These are phyloP conservation scores for Phalacrocorax brasilianus DNA, from an alignment of 2,113 vertebrate genomes.

Conservation along the genomic window DNA sequence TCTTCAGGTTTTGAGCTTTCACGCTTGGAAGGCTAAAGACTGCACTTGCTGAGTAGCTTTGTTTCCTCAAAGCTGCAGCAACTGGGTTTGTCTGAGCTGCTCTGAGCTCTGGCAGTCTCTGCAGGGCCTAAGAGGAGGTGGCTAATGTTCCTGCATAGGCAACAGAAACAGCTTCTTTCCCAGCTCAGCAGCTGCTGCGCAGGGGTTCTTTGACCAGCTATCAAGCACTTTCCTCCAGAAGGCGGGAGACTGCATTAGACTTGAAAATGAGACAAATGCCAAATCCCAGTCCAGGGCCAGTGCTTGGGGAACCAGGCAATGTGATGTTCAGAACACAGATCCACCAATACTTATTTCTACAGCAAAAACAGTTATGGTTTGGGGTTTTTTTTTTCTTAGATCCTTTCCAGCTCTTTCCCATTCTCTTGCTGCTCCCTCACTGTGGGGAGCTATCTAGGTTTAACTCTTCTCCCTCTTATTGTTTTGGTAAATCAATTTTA, in stretches of 20 bases:
- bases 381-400: not conserved
- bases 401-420: not conserved
- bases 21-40: not conserved
- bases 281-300: not conserved
- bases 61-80: not conserved
- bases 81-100: not conserved
- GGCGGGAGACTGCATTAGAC: not conserved
- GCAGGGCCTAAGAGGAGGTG: not conserved
- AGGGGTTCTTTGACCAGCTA: not conserved
- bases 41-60: not conserved
- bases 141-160: not conserved
- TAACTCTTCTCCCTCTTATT: not conserved
- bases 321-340: not conserved
- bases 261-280: not conserved
- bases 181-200: not conserved
- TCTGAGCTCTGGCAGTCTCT: not conserved
- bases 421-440: not conserved
- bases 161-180: conserved; percentile 7
- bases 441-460: not conserved
- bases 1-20: not conserved
- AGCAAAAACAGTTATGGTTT: not conserved
- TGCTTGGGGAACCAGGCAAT: not conserved
- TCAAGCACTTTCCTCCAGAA: not conserved
- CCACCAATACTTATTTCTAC: not conserved
- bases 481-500: not conserved